These are phyloP conservation scores for Rhopalosiphum padi DNA, from an alignment of 1,140 invertebrate species.

Conservation along the genomic window DNA sequence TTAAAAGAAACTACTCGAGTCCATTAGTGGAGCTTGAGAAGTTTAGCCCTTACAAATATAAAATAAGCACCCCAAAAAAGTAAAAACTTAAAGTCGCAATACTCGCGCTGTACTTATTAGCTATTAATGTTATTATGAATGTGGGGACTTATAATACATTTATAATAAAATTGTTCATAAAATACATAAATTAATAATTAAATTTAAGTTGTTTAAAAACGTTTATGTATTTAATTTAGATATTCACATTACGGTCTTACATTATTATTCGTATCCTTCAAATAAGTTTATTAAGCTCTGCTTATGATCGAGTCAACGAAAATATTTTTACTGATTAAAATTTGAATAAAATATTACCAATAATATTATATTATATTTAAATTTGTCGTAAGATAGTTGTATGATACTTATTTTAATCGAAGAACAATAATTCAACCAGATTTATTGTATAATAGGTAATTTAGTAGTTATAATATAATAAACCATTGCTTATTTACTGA, in stretches of 20 bases:
- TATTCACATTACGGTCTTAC: neutral
- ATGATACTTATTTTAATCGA: neutral
- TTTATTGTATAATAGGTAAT: too few species aligned
- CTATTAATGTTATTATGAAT: too few species aligned
- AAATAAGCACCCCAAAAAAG: too few species aligned
- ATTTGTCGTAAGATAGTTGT: neutral
- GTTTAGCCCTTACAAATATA: too few species aligned
- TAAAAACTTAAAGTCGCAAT: too few species aligned
- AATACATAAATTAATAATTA: too few species aligned
- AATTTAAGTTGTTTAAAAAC: too few species aligned
- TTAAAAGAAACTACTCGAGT: too few species aligned
- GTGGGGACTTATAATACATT: too few species aligned
- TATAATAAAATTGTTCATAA: too few species aligned
- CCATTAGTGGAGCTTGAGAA: too few species aligned
- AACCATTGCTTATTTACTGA: neutral
- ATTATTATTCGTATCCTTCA: neutral
- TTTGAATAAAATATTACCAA: neutral
- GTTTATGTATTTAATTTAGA: neutral
- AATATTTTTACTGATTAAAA: neutral
- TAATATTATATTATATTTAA: neutral
- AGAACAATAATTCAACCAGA: neutral
- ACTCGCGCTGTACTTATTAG: too few species aligned
- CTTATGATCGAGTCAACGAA: neutral
- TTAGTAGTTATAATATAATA: neutral
- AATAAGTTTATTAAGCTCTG: neutral